These are phyloP conservation scores for Laticauda laticaudata DNA, from an alignment of 2,113 vertebrate species.

Conservation along the genomic window DNA sequence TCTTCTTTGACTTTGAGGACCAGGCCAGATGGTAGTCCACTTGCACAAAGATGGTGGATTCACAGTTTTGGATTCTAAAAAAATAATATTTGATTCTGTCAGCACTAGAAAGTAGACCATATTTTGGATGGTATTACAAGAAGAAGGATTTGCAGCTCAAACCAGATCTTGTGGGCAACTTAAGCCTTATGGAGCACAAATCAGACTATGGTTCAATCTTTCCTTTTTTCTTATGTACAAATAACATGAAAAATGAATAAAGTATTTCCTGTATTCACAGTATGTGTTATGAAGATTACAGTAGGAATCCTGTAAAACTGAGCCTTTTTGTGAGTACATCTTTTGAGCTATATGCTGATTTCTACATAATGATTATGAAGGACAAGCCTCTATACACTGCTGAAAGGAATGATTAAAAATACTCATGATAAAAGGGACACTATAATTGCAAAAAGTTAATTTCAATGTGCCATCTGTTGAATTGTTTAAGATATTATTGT, in stretches of 20 bases:
- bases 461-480: neutral
- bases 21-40: neutral
- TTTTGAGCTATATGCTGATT: neutral
- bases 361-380: neutral
- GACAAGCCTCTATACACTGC: neutral
- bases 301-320: neutral
- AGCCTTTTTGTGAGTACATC: neutral
- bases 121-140: neutral
- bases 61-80: neutral
- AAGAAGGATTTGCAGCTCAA: neutral
- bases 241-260: neutral
- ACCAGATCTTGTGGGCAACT: neutral
- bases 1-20: neutral
- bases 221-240: neutral
- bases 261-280: neutral
- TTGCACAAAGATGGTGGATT: neutral
- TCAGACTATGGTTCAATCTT: neutral
- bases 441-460: neutral
- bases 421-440: neutral
- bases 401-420: neutral
- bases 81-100: neutral
- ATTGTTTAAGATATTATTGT: neutral
- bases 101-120: neutral
- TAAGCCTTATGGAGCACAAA: neutral
- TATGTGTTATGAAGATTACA: neutral